These are phyloP conservation scores for Bambusicola thoracicus DNA, from an alignment of 2,113 vertebrate species.

Conservation along the genomic window DNA sequence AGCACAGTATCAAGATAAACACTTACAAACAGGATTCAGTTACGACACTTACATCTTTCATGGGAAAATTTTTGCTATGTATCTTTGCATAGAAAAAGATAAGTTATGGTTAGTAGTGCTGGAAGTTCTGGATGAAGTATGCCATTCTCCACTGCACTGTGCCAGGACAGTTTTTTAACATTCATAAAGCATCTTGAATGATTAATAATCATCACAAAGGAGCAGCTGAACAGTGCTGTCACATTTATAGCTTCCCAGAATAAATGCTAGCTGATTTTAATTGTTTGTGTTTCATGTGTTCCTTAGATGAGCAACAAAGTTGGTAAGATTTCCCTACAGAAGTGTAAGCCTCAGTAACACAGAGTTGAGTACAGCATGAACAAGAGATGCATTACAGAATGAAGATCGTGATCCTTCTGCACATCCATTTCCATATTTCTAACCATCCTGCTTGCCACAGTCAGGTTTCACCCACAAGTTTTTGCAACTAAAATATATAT, in stretches of 20 bases:
- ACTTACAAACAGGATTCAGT: not conserved
- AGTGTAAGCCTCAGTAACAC: not conserved
- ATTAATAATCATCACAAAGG: slow-evolving; percentile 58
- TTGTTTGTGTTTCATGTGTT: not conserved
- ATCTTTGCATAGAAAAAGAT: not conserved
- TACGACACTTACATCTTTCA: not conserved
- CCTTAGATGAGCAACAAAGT: not conserved
- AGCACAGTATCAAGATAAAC: not conserved
- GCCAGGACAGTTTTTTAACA: slow-evolving; percentile 20
- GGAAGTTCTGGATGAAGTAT: not conserved
- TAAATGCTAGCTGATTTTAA: slow-evolving; percentile 50
- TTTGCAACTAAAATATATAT: not conserved
- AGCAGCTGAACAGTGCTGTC: slow-evolving; percentile 51
- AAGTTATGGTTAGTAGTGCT: not conserved
- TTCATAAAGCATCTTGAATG: slow-evolving; percentile 18
- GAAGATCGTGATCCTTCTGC: not conserved
- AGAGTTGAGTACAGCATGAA: not conserved
- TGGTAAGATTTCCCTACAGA: slow-evolving; percentile 1
- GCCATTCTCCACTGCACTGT: not conserved
- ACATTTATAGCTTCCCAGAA: slow-evolving; percentile 48
- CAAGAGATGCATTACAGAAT: not conserved
- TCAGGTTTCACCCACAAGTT: not conserved
- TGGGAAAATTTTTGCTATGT: not conserved
- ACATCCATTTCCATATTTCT: not conserved
- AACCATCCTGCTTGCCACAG: not conserved